These are phyloP conservation scores for Anastatus disparis DNA, from an alignment of 1,140 invertebrate genomes.

Conservation along the genomic window DNA sequence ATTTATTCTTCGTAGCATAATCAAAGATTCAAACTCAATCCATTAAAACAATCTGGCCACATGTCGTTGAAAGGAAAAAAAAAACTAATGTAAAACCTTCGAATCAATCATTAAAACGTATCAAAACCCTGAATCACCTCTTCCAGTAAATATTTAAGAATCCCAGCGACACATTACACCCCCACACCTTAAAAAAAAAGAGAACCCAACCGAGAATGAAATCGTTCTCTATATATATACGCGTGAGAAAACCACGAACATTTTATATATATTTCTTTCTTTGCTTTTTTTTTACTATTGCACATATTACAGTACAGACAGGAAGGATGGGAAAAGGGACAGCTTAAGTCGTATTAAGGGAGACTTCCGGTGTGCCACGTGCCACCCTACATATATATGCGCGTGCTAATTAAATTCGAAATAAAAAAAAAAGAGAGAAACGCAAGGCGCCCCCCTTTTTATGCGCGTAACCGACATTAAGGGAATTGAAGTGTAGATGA, in stretches of 20 bases:
- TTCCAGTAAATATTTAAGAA: slow-evolving; percentile 28
- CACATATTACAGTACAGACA: too few relatives aligned
- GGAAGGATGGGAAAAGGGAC: slow-evolving; percentile 23
- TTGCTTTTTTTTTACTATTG: background rate
- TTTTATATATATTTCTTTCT: background rate
- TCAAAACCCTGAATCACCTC: background rate
- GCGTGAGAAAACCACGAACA: slow-evolving; percentile 12
- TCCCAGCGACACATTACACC: slow-evolving; percentile 9
- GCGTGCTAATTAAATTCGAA: slow-evolving; percentile 40
- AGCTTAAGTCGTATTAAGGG: slow-evolving; percentile 8
- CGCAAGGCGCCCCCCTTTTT: background rate
- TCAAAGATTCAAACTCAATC: too few relatives aligned
- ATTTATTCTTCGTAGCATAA: too few relatives aligned
- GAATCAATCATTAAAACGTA: too few relatives aligned
- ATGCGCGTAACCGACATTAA: slow-evolving; percentile 15
- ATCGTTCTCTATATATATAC: too few relatives aligned
- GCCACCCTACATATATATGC: background rate
- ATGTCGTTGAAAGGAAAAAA: too few relatives aligned
- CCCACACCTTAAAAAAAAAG: background rate
- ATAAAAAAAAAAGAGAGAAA: too few relatives aligned
- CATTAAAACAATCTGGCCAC: too few relatives aligned
- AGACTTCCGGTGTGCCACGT: slow-evolving; percentile 34
- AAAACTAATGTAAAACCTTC: too few relatives aligned
- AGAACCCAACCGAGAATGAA: too few relatives aligned
- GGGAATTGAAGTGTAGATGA: too few relatives aligned